Evolutionary conservation across 2,113 vertebrate genomes (phyloP), one percentile per base, ranked within the genome.

Genomic region (Ptychochromis oligacanthus): DNA sequence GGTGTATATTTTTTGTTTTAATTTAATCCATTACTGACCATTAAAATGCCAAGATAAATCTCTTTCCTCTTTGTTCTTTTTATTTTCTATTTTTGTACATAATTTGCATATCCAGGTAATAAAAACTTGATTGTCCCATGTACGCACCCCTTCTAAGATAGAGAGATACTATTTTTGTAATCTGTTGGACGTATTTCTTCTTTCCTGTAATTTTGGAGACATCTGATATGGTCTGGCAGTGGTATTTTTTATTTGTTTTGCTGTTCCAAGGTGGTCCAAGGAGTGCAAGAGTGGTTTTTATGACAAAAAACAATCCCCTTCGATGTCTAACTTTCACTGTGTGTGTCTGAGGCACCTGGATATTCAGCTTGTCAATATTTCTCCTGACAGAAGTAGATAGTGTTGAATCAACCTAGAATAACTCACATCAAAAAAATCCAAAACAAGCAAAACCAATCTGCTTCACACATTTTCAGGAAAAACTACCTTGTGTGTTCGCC

Each of bases 281-380:
- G 24, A 55, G 61, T 59, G 57, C 59, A 77, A 74, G 36, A 65
- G 43, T 9, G 24, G 17, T 38, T 80, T 86, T 74, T 1, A 83
- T 86, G 72, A 72, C 83, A 85, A n/a, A 46, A 80, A 80, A 72
- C 28, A 12, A 40, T 38, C 61, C 70, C 40, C 55, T 83, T 36
- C 80, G 49, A 85, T 80, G 62, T 80, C 56, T 36, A 57, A 57
- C 72, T 65, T 77, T 77, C 31, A 52, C 80, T 55, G 72, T 34
- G 62, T 72, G 67, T 38, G 46, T 78, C 80, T 60, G 77, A 80
- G 85, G 57, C 70, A 75, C 82, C 59, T 75, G 88, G 64, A 70
- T 75, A 22, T 78, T 81, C 36, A 77, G 54, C 61, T 80, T 79
- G 75, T 85, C 82, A 78, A 43, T 75, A 61, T 80, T 87, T 77